Evolutionary conservation across 1,140 invertebrate species (phyloP).

Genomic region (Brachionus asplanchnoidis): DNA sequence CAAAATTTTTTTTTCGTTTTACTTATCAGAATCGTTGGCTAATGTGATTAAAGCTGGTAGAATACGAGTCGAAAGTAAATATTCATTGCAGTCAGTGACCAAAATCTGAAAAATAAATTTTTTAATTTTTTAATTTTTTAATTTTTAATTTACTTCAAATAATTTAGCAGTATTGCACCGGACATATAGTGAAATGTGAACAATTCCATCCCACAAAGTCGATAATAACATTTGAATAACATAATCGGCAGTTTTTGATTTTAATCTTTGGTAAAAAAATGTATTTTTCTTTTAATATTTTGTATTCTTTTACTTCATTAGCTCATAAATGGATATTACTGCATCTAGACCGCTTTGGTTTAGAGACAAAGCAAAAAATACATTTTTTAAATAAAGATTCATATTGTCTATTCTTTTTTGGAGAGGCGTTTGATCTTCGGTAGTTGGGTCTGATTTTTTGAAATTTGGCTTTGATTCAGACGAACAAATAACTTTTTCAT

Average conservation of each 20-base stretch:
- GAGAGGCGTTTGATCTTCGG: not conserved
- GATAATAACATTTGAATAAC: constrained; percentile 62
- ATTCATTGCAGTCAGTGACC: constrained; percentile 61
- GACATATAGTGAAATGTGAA: constrained; percentile 64
- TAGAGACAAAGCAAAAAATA: constrained; percentile 35
- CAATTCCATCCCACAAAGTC: constrained; percentile 68
- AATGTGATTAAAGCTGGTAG: constrained; percentile 68
- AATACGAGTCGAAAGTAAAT: constrained; percentile 62
- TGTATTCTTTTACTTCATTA: constrained; percentile 15
- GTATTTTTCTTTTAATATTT: not conserved
- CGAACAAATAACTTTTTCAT: constrained; percentile 24
- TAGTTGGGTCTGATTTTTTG: not conserved
- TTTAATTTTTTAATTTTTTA: not conserved
- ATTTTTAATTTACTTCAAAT: constrained; percentile 55
- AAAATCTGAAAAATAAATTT: constrained; percentile 51
- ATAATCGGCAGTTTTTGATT: constrained; percentile 47
- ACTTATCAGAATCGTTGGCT: constrained; percentile 67
- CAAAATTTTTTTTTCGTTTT: constrained; percentile 47
- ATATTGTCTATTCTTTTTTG: constrained; percentile 23
- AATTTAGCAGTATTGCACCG: constrained; percentile 62
- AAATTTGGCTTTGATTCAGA: not conserved
- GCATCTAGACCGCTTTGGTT: constrained; percentile 16
- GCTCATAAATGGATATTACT: constrained; percentile 33
- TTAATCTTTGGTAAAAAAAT: constrained; percentile 52
- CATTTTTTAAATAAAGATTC: constrained; percentile 26